Base-by-base conservation (phyloP, 2,797 vertebrate species). In the Myiotriccus ornatus region DNA sequence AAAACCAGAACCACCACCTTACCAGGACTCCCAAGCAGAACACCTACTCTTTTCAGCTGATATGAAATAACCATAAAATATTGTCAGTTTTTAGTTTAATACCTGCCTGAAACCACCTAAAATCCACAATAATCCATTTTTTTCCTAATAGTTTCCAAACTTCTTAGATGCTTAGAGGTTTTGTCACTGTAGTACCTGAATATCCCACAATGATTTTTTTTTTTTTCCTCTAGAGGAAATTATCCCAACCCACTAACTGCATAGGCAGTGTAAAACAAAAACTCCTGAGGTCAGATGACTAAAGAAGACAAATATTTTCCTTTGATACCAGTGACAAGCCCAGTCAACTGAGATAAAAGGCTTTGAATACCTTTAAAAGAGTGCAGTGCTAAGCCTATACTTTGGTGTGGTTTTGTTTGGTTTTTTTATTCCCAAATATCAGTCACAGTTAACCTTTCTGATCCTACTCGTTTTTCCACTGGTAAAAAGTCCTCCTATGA, bases 291-390 rank as follows among this genome's bases (percentile, higher is more conserved):
- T 83, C 93, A 87, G 79, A 77, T 85, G 89, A 95, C 91, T 94
- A 50, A 89, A 91, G 91, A 60, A 87, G 82, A 74, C 71, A 96
- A 96, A 89, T 83, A 92, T 87, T 93, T 92, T 78, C 74, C 68
- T 95, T 93, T 87, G 60, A 92, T 84, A 92, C 37, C 60, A 62
- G 22, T 52, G 78, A 92, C 82, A 96, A 84, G 82, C 28, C 10
- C 37, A 76, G 77, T 52, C 69, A 88, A 44, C 65, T 59, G 59
- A 90, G 73, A 93, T 76, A 90, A 95, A 94, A 96, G 41, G 67
- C 44, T 90, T 23, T 56, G 52, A 82, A 85, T 46, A 68, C 70
- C 59, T 89, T 81, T 27, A 74, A 41, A 79, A 90, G 37, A 89
- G 49, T 3, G 2, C 64, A 67, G 27, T 20, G 68, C 63, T 37